A percentile compares a stretch with the other conserved stretches of the same genome.
Conservation (phyloP, 2,888 invertebrate genomes). For the Stegana nigrithorax region DNA sequence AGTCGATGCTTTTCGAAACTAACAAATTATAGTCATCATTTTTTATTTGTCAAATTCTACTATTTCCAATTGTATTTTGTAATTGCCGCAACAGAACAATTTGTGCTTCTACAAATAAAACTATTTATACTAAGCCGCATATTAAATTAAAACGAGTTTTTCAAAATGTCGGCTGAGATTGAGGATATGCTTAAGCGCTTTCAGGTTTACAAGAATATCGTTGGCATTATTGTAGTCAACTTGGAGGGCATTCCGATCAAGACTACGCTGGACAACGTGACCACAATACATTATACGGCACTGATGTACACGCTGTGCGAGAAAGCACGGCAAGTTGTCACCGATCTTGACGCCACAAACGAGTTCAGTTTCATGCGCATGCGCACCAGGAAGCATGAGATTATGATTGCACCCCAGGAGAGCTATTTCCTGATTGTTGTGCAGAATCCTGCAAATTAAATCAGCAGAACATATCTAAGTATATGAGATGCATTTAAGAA, state of each 20-base stretch:
- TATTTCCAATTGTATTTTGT: neutral
- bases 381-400: slow-evolving; percentile 40
- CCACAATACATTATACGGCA: slow-evolving; percentile 19
- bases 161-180: slow-evolving; percentile 9
- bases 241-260: slow-evolving; percentile 50
- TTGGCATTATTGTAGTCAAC: slow-evolving; percentile 42
- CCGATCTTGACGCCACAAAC: slow-evolving; percentile 43
- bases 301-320: slow-evolving; percentile 12
- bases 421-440: slow-evolving; percentile 42
- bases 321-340: slow-evolving; percentile 32
- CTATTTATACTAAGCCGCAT: neutral
- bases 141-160: neutral
- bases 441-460: slow-evolving; percentile 42
- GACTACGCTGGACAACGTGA: slow-evolving; percentile 43
- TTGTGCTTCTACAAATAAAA: neutral
- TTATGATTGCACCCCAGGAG: slow-evolving; percentile 38
- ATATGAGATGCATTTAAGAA: too few species aligned
- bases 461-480: too few species aligned
- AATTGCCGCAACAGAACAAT: neutral
- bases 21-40: too few species aligned
- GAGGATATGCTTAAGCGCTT: slow-evolving; percentile 44
- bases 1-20: too few species aligned
- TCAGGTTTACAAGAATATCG: slow-evolving; percentile 38
- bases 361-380: slow-evolving; percentile 45
- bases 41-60: neutral